Evolutionary conservation across 2,797 vertebrate species (phyloP), one percentile per base, ranked within the genome.

Genomic region (Cryptoprocta ferox): DNA sequence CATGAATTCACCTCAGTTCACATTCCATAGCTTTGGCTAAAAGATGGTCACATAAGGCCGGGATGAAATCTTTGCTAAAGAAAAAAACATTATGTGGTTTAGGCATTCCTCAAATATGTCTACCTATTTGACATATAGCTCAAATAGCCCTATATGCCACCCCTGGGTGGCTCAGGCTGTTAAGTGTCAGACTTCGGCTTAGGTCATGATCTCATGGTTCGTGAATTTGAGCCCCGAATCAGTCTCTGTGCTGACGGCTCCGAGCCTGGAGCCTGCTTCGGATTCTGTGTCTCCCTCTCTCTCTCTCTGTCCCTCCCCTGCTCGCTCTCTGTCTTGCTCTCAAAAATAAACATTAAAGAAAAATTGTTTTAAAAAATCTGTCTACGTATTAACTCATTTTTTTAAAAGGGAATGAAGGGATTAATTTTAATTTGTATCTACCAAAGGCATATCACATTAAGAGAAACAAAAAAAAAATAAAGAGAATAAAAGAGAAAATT

Each of bases 381-480:
- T 61, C 50, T 59, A 14, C 32, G 24, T 63, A 75, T 35, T 68
- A 42, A 82, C 53, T 81, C 89, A 32, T 82, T 53, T 79, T 76
- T 94, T 80, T 82, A 63, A 96, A 87, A 21, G 11, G 14, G 14
- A 82, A 85, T 59, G 45, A 81, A 89, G 24, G 35, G 45, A 85
- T 89, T 42, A 16, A 30, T 88, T 79, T 91, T 85, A 81, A 81
- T 88, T 70, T 93, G 21, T 93, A 53, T n/a, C 42, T 70, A n/a
- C 68, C 65, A 88, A 95, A 37, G 48, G 24, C 28, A 50, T 48
- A 70, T 80, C 35, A 93, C 50, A 37, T 63, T 68, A 96, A 93
- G 37, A 90, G 28, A 79, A 90, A 73, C 35, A 45, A n/a, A 66
- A 61, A 39, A 45, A 39, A 37, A 76, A 15, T 21, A 76, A 89